Evolutionary conservation across 2,113 vertebrate genomes (phyloP), one percentile per base, ranked within the genome.

Genomic region (Pedetes capensis): DNA sequence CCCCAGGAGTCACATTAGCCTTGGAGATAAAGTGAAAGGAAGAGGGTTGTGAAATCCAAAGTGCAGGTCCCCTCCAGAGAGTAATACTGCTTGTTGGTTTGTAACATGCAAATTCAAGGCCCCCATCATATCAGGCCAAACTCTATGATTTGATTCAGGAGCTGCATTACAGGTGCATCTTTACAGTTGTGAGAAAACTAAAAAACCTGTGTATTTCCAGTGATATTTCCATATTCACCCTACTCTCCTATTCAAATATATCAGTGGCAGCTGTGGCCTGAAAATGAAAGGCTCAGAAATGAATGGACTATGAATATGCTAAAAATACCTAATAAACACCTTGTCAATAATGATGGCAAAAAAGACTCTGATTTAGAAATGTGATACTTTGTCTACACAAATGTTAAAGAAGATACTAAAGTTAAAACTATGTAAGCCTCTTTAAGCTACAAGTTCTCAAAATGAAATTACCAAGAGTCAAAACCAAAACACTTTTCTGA

Each of bases 361-460:
- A 20, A 23, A 47, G 20, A 8, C n/a, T 53, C 25, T 39, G 14
- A 37, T 3, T 3, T 22, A 47, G 34, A 75, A 39, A 55, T 68
- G 0, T 27, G 27, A 68, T 8, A 9, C 0, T 0, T 25, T 44
- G 51, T 59, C 11, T 44, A 3, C 1, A 22, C 4, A 22, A 10
- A 25, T 44, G 1, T 68, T 64, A 11, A 55, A 61, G 13, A 66
- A 25, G 7, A 32, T n/a, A 63, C n/a, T 34, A 20, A 59, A 4
- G 13, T 29, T 42, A 44, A 85, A 79, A 22, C 16, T 5, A 11
- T 25, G 37, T 11, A 14, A 47, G 1, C 55, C 51, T 82, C 18
- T 78, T 49, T 25, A 37, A 94, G 34, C 17, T 42, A 53, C 4
- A 34, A 13, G 10, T 11, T 75, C 10, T 37, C 51, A 49, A 82